Evolutionary conservation across 2,888 invertebrate species (phyloP).

Genomic region (Euplexia lucipara): DNA sequence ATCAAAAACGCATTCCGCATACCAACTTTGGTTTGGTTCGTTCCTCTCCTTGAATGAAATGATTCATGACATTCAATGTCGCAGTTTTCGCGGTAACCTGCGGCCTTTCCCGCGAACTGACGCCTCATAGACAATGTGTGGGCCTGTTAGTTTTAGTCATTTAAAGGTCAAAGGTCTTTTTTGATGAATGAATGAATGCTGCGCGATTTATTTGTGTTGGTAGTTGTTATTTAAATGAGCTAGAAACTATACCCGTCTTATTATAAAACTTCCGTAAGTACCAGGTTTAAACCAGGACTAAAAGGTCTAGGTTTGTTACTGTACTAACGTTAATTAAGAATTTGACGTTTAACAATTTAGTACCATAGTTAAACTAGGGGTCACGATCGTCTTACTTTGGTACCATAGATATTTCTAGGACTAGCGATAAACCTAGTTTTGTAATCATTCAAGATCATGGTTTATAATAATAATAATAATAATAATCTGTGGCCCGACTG

Average conservation of each 20-base stretch:
- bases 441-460: too few species aligned
- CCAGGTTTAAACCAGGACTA: too few species aligned
- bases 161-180: constrained; percentile 24
- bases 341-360: too few species aligned
- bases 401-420: too few species aligned
- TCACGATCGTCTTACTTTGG: too few species aligned
- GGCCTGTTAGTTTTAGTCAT: constrained; percentile 26
- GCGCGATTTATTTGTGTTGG: background rate
- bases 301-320: too few species aligned
- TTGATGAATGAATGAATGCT: constrained; percentile 41
- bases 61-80: constrained; percentile 69
- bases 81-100: constrained; percentile 70
- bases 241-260: background rate
- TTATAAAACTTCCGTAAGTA: too few species aligned
- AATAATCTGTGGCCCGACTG: too few species aligned
- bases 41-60: constrained; percentile 65
- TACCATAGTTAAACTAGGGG: too few species aligned
- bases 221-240: background rate
- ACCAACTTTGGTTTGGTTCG: constrained; percentile 50
- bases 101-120: constrained; percentile 72
- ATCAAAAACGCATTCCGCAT: constrained; percentile 57
- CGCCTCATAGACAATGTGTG: constrained; percentile 50
- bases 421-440: too few species aligned
- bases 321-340: too few species aligned
- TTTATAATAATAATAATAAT: too few species aligned